These are phyloP conservation scores for Cryptophagus acutangulus DNA, from an alignment of 2,888 invertebrate genomes.

Conservation along the genomic window DNA sequence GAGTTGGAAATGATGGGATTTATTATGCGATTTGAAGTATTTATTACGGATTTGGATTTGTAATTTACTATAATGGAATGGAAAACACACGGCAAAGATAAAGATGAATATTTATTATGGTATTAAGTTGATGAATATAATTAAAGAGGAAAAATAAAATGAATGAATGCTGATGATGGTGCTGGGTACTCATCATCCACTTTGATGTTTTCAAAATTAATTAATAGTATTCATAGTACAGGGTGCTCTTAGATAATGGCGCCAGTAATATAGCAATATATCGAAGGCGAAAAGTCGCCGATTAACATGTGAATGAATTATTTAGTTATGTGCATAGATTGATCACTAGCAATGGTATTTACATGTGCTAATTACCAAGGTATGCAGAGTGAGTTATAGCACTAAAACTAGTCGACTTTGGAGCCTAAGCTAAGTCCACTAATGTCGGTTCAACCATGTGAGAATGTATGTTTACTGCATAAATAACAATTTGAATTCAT, in stretches of 20 bases:
- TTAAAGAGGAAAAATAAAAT: constrained; percentile 23
- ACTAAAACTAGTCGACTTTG: constrained; percentile 13
- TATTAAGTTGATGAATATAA: constrained; percentile 40
- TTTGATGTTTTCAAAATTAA: too few relatives aligned
- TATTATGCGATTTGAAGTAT: constrained; percentile 42
- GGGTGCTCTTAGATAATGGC: too few relatives aligned
- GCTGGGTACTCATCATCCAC: too few relatives aligned
- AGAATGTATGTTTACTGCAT: constrained; percentile 27
- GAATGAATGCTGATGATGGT: too few relatives aligned
- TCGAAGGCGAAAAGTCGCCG: too few relatives aligned
- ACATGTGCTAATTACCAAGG: constrained; percentile 37
- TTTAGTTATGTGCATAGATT: constrained; percentile 27
- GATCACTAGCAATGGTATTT: constrained; percentile 36
- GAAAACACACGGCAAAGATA: constrained; percentile 31
- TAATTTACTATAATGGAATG: constrained; percentile 41
- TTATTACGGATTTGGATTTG: constrained; percentile 42
- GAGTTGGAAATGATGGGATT: constrained; percentile 38
- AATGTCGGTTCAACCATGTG: constrained; percentile 20
- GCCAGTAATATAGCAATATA: too few relatives aligned
- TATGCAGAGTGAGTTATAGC: constrained; percentile 22
- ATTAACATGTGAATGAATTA: neutral
- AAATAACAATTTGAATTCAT: constrained; percentile 26
- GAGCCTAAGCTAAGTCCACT: constrained; percentile 2
- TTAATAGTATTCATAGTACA: too few relatives aligned
- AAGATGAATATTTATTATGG: constrained; percentile 40